A percentile compares a stretch with the other conserved stretches of the same genome.
Evolutionary conservation across 2,888 invertebrate genomes (phyloP).

Genomic region (Ophraella communa): DNA sequence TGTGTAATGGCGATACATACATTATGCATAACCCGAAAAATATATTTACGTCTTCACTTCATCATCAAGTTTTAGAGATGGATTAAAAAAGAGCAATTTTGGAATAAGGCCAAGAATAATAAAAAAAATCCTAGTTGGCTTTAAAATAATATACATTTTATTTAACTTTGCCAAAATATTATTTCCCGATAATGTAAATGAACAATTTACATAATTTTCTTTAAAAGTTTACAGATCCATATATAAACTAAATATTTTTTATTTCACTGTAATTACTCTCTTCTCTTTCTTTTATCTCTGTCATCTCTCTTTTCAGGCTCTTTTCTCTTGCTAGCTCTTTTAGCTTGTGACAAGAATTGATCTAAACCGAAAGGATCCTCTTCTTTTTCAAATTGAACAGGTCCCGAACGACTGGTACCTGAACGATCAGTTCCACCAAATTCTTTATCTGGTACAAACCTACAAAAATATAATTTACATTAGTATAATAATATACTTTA

Average conservation of each 20-base stretch:
- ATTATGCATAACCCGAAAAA: too few species aligned
- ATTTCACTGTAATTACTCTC: conserved; percentile 55
- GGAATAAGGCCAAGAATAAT: too few species aligned
- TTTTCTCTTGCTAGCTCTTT: conserved; percentile 75
- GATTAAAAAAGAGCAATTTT: too few species aligned
- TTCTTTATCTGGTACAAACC: conserved; percentile 95
- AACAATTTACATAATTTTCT: not conserved
- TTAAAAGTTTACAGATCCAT: not conserved
- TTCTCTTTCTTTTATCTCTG: conserved; percentile 60
- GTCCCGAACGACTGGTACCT: conserved; percentile 78
- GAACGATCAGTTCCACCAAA: conserved; percentile 89
- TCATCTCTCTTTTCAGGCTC: conserved; percentile 62
- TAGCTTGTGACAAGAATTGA: conserved; percentile 97
- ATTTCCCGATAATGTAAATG: too few species aligned
- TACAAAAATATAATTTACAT: conserved; percentile 7
- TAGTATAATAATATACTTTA: not conserved
- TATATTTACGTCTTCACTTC: too few species aligned
- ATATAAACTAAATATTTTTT: not conserved
- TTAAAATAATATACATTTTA: too few species aligned
- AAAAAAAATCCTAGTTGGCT: too few species aligned
- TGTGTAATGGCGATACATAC: too few species aligned
- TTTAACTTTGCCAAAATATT: too few species aligned
- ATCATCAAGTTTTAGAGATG: too few species aligned
- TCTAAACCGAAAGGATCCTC: conserved; percentile 98
- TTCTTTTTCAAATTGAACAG: conserved; percentile 93